Base-by-base conservation (phyloP, 2,797 vertebrate species). In the Xerus rutilus region DNA sequence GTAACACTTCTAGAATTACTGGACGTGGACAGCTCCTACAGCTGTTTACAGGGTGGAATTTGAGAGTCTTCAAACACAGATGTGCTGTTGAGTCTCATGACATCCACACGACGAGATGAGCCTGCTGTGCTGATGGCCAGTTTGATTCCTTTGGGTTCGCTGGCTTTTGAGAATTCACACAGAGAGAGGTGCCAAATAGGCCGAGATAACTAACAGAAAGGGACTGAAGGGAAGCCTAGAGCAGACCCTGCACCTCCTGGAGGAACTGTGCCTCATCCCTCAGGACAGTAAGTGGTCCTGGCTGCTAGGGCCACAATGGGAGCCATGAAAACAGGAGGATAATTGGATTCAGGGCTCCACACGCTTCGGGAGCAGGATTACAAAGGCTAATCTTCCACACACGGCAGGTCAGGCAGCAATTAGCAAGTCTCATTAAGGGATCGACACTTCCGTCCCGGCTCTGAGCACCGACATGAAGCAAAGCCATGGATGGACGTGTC, bases 1-100 rank as follows among this genome's bases (percentile, higher is more conserved):
- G 43, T 78, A 91, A 94, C 93, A 89, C 86, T 92, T 97, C 92
- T 93, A 93, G 90, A 94, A 94, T 96, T 94, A 90, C 90, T 86
- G 87, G 82, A 83, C 2, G 1, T 74, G 69, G 94, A 95, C 93
- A 79, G 91, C 57, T 78, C 59, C 67, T 89, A 93, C 95, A 94
- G 93, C 94, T 96, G 95, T 94, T 92, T 88, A 79, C n/a, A 35
- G 69, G 23, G 79, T 69, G 47, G 70, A 95, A 92, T 90, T n/a
- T 72, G 83, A 97, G 93, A 94, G 49, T 49, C 93, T 95, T 95
- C 93, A 78, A 86, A 45, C 64, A 82, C 86, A 97, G 93, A 93
- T 86, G 77, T 83, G 32, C 89, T 47, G 47, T 86, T 62, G 74
- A 86, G 74, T 35, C 72, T 86, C 91, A 6, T 23, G 89, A 92